phyloP scores from a whole-genome alignment of 2,888 invertebrate species.

The Dynastes hyllus region DNA sequence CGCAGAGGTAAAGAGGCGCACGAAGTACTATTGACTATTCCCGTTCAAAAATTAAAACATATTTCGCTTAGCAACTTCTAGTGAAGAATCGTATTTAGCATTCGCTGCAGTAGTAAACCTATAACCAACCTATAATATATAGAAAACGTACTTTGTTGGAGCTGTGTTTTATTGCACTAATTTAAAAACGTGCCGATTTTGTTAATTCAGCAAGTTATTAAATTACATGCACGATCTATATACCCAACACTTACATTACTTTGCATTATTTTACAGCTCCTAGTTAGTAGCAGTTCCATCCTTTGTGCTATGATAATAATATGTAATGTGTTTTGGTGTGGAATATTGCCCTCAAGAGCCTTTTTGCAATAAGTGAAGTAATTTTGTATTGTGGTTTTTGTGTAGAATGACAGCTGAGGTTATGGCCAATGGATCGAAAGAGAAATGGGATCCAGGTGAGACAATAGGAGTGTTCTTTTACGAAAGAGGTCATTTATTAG shows the following conservation, averaged over 20 bases:
- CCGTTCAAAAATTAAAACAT: not conserved
- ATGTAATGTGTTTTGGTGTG: not conserved
- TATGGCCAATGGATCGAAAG: constrained; percentile 74
- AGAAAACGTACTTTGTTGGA: not conserved
- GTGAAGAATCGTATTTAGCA: not conserved
- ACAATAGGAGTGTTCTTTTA: constrained; percentile 52
- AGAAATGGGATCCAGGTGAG: constrained; percentile 78
- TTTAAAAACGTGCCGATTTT: constrained; percentile 35
- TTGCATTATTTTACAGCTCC: constrained; percentile 48
- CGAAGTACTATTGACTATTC: not conserved
- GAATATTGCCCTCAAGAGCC: not conserved
- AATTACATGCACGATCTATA: constrained; percentile 50
- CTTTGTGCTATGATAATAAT: constrained; percentile 2
- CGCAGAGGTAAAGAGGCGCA: constrained; percentile 40
- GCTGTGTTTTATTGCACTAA: constrained; percentile 14
- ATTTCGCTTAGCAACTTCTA: not conserved
- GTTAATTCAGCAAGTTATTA: constrained; percentile 53
- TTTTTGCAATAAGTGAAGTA: constrained; percentile 40
- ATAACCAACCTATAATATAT: not conserved
- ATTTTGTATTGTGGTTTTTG: constrained; percentile 55
- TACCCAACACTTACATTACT: constrained; percentile 10
- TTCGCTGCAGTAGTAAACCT: constrained; percentile 9
- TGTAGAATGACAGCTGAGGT: constrained; percentile 75
- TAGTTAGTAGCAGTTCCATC: constrained; percentile 15
- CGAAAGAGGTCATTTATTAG: not conserved